phyloP scores from a whole-genome alignment of 2,797 vertebrate species.

The Furcifer pardalis region DNA sequence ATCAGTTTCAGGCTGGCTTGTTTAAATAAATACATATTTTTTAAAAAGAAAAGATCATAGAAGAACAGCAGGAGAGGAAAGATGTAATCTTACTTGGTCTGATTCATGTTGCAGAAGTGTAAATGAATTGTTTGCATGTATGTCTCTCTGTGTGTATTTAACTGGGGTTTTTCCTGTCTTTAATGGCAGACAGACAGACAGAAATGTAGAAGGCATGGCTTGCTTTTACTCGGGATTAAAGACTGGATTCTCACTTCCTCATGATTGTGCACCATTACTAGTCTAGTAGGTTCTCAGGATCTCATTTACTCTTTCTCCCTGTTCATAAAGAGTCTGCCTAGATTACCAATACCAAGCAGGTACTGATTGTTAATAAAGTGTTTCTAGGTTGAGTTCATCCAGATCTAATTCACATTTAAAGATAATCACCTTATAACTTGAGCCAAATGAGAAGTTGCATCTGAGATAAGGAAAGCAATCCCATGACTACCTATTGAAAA shows the following conservation, averaged over 20 bases:
- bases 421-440: neutral
- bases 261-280: slow-evolving; percentile 47
- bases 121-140: neutral
- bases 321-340: slow-evolving; percentile 40
- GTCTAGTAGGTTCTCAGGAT: slow-evolving; percentile 26
- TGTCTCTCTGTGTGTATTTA: too few relatives aligned
- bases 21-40: neutral
- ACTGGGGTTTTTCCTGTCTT: neutral
- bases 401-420: slow-evolving; percentile 25
- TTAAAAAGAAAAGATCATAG: too few relatives aligned
- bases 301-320: slow-evolving; percentile 33
- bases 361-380: slow-evolving; percentile 46
- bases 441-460: neutral
- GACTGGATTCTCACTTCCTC: slow-evolving; percentile 21
- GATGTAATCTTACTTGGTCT: neutral
- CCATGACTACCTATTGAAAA: slow-evolving; percentile 19
- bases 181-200: neutral
- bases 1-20: neutral
- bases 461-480: slow-evolving; percentile 24
- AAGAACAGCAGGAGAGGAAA: neutral
- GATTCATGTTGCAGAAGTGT: neutral
- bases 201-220: neutral
- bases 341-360: slow-evolving; percentile 37
- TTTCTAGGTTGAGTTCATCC: slow-evolving; percentile 45
- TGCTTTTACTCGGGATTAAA: slow-evolving; percentile 1